Percentiles rank a stretch among this genome's conserved stretches.
Evolutionary conservation across 2,113 vertebrate genomes (phyloP).

Genomic region (Climacteris rufus): DNA sequence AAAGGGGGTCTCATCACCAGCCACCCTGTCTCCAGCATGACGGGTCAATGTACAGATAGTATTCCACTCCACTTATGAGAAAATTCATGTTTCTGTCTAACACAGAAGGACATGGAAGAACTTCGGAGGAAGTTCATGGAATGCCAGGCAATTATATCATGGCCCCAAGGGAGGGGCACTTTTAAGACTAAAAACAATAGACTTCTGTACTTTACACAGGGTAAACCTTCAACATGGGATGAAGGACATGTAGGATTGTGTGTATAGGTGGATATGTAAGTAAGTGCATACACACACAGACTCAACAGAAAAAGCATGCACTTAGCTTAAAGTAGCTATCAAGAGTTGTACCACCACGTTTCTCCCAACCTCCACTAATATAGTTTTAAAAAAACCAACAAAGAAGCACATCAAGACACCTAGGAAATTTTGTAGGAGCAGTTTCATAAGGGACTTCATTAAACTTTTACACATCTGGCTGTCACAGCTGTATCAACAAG

Average conservation of each 20-base stretch:
- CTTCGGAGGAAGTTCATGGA: not conserved
- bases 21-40: not conserved
- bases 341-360: not conserved
- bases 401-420: not conserved
- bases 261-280: too few species aligned
- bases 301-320: not conserved
- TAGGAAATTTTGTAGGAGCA: not conserved
- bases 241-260: not conserved
- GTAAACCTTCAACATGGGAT: not conserved
- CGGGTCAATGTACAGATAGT: not conserved
- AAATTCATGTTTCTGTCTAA: not conserved
- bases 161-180: not conserved
- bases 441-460: not conserved
- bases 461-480: not conserved
- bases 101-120: not conserved
- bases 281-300: not conserved
- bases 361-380: not conserved
- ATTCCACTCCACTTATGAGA: not conserved
- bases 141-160: not conserved
- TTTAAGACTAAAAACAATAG: not conserved
- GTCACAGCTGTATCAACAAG: not conserved
- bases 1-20: not conserved
- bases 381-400: not conserved
- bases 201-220: not conserved
- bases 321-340: not conserved